Percentiles rank a stretch among this genome's conserved stretches.
phyloP scores from a whole-genome alignment of 2,888 invertebrate genomes.

The Caradrina kadenii region DNA sequence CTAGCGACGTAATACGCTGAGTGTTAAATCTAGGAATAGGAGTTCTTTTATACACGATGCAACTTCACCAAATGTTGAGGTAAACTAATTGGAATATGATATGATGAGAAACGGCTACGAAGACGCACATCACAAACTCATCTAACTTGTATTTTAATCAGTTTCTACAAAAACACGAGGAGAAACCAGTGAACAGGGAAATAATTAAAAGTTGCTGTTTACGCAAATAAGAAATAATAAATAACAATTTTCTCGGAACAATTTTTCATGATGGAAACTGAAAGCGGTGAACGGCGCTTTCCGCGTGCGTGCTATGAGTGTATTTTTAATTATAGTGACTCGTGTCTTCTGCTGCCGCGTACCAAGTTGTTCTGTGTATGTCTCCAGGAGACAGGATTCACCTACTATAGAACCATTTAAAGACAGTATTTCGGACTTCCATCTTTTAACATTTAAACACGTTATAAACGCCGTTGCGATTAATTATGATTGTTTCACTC shows the following conservation, averaged over 20 bases:
- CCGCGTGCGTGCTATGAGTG: background rate
- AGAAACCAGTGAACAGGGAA: background rate
- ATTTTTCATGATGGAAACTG: conserved; percentile 24
- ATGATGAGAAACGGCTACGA: background rate
- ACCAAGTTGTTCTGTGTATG: background rate
- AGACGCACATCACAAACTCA: background rate
- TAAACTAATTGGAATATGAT: too few relatives aligned
- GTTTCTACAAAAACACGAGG: background rate
- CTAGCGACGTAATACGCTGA: conserved; percentile 13
- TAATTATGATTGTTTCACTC: background rate
- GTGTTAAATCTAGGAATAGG: background rate
- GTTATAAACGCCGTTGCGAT: background rate
- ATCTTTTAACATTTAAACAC: background rate
- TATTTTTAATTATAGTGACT: conserved; percentile 12
- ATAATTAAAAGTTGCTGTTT: conserved; percentile 34
- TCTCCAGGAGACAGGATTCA: background rate
- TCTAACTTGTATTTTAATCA: background rate
- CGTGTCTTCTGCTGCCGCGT: background rate
- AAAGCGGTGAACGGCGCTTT: conserved; percentile 9
- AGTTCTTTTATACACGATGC: background rate
- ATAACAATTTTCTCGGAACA: conserved; percentile 14
- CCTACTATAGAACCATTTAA: background rate
- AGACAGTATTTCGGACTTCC: background rate
- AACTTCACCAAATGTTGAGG: too few relatives aligned
- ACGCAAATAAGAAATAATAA: conserved; percentile 28